These are phyloP conservation scores for Chlorodrepanis virens DNA, from an alignment of 2,113 vertebrate genomes.

Conservation along the genomic window DNA sequence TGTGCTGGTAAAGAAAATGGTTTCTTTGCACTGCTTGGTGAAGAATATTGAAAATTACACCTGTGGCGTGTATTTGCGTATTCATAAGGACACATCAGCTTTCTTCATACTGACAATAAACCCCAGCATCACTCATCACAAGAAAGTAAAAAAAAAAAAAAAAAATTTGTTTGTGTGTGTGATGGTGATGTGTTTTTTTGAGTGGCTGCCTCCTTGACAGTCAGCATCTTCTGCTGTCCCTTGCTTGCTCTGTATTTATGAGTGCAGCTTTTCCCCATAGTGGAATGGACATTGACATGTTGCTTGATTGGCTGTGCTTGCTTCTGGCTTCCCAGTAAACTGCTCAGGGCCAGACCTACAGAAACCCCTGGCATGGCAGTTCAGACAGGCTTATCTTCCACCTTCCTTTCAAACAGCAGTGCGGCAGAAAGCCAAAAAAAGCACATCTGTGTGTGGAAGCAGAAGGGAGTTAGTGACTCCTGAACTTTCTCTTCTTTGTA, in stretches of 20 bases:
- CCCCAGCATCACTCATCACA: neutral
- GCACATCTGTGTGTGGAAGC: neutral
- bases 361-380: neutral
- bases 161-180: accelerated
- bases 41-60: neutral
- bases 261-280: neutral
- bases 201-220: neutral
- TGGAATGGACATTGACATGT: accelerated
- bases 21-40: neutral
- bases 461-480: neutral
- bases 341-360: neutral
- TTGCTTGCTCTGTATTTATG: neutral
- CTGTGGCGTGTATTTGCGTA: neutral
- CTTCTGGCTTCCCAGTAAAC: neutral
- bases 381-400: neutral
- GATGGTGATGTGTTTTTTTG: neutral
- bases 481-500: neutral
- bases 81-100: neutral
- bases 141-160: neutral
- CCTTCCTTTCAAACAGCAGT: neutral
- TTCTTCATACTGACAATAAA: neutral
- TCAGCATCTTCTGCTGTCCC: neutral
- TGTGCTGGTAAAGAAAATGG: neutral
- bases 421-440: neutral
- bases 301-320: neutral